Base-by-base conservation (phyloP, 2,888 invertebrate genomes). In the Enoplolaimus lenunculus region DNA sequence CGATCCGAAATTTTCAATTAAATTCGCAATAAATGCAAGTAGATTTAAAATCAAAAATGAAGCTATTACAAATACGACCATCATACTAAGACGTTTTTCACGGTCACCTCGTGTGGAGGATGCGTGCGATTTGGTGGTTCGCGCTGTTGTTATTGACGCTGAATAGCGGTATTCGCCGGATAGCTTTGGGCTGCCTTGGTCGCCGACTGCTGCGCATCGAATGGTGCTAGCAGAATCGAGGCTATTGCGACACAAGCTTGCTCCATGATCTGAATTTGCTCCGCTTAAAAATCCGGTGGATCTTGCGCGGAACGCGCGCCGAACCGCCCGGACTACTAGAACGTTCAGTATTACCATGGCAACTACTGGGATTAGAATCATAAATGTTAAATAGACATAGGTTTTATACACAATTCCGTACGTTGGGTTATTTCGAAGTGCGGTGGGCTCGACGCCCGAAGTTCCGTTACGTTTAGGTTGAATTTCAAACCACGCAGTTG, bases 61-160 rank as follows among this genome's bases (percentile, higher is more conserved):
- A 33, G 73, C 68, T 62, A 78, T 74, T 73, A 77, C 78, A 33
- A 77, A 75, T 2, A 77, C 71, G 21, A 77, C 78, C 78, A 79
- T 79, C 66, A 78, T 1, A 2, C 67, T 70, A 26, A 26, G n/a
- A 3, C 68, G 68, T 3, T 67, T 66, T 34, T 70, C 70, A 28
- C 68, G 66, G 21, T 70, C 45, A 45, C 45, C 45, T 21, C 45
- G 7, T 13, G 7, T 13, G 21, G 45, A 7, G 21, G 7, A 13
- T 45, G 7, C 45, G 21, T 45, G 45, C 7, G 7, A 21, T 45
- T 45, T 7, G 7, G 45, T 45, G 7, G 45, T 45, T n/a, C n/a
- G n/a, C n/a, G n/a, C n/a, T n/a, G n/a, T n/a, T n/a, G n/a, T n/a
- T n/a, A n/a, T n/a, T 21, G 45, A 45, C 7, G 45, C 21, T 45